phyloP scores from a whole-genome alignment of 2,888 invertebrate species.

The Apoderus coryli region DNA sequence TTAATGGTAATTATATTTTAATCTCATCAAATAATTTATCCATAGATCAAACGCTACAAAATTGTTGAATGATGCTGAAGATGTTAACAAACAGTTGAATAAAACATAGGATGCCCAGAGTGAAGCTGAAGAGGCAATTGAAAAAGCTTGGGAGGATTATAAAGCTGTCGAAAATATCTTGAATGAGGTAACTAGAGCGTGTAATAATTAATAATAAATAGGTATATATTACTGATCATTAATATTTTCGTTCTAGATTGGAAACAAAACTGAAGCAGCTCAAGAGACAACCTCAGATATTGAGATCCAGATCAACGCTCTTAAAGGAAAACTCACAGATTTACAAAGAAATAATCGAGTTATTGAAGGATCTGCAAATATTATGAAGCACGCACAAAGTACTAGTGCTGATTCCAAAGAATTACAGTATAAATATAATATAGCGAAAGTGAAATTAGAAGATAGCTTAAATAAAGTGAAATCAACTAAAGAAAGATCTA shows the following conservation, averaged over 20 bases:
- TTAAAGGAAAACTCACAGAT: slow-evolving; percentile 56
- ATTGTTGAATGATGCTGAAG: slow-evolving; percentile 58
- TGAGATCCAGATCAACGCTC: slow-evolving; percentile 53
- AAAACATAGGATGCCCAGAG: slow-evolving; percentile 31
- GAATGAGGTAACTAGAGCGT: too few relatives aligned
- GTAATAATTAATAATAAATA: neutral
- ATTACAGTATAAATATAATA: slow-evolving; percentile 54
- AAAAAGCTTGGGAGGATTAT: slow-evolving; percentile 69
- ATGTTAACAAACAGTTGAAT: slow-evolving; percentile 68
- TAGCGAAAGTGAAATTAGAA: slow-evolving; percentile 55
- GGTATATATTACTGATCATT: slow-evolving; percentile 1
- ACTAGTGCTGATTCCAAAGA: slow-evolving; percentile 50
- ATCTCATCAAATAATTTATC: too few relatives aligned
- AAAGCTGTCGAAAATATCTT: slow-evolving; percentile 63
- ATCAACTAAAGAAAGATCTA: slow-evolving; percentile 64
- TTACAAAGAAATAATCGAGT: slow-evolving; percentile 71
- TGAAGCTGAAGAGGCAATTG: slow-evolving; percentile 65
- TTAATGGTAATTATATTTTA: too few relatives aligned
- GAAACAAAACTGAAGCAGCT: slow-evolving; percentile 64
- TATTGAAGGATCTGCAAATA: slow-evolving; percentile 57
- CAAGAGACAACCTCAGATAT: slow-evolving; percentile 68
- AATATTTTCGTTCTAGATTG: slow-evolving; percentile 45
- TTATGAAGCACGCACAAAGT: slow-evolving; percentile 54
- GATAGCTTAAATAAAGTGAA: slow-evolving; percentile 61
- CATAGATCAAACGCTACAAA: slow-evolving; percentile 44